Conservation (phyloP, 2,113 vertebrate species). For the Apaloderma vittatum region DNA sequence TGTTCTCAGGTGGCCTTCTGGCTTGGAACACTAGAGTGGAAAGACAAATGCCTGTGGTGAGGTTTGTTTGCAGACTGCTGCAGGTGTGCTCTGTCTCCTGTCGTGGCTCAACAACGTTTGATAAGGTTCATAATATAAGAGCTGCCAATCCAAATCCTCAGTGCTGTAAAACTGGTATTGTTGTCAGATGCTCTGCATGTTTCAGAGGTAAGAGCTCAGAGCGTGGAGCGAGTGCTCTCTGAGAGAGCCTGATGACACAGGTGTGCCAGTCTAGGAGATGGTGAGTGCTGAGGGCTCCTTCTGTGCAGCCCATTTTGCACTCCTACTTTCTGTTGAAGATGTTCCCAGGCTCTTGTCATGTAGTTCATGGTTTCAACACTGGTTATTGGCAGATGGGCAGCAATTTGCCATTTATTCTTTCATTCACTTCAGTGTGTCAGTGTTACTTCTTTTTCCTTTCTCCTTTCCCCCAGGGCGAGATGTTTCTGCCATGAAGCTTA, state of each 20-base stretch:
- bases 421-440: neutral
- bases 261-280: neutral
- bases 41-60: neutral
- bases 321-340: neutral
- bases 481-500: neutral
- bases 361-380: neutral
- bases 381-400: neutral
- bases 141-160: neutral
- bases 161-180: neutral
- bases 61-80: neutral
- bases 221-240: neutral
- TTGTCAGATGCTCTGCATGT: neutral
- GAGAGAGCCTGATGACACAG: neutral
- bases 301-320: fast-evolving
- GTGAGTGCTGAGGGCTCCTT: neutral
- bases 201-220: neutral
- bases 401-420: neutral
- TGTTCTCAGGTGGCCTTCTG: neutral
- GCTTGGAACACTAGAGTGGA: neutral
- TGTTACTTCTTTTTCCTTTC: neutral
- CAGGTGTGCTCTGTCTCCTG: neutral
- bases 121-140: neutral
- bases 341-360: neutral
- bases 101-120: fast-evolving
- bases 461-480: neutral